Base-by-base conservation (phyloP, 2,113 vertebrate genomes). In the Corythaixoides concolor region DNA sequence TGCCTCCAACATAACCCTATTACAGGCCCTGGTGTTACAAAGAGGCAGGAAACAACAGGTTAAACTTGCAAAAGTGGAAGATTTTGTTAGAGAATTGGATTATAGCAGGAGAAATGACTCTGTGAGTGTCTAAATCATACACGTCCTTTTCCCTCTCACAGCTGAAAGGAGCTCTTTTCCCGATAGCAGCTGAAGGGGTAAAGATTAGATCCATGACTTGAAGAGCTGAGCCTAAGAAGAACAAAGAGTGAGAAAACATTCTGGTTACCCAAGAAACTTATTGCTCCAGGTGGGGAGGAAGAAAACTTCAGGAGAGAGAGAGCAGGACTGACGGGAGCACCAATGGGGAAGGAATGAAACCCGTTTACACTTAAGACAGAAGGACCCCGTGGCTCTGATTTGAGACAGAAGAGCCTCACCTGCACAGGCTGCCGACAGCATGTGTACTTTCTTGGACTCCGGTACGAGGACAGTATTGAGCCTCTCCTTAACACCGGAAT, bases 391-490 rank as follows among this genome's bases (percentile, higher is more conserved):
- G 27, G 55, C 45, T 84, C 75, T 72, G 24, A 50, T 73, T 56
- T 67, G 69, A 43, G 32, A 64, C n/a, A 74, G 39, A 76, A 85
- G 52, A 62, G n/a, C 26, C 93, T 96, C 81, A 98, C 97, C 97
- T 96, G 95, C 97, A 93, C 95, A 97, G 45, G 96, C 93, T 89
- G 97, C 97, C 50, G 97, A 97, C 18, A 97, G 55, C 78, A 97
- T 85, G 28, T 98, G 97, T 43, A 98, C 97, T 59, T 95, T 94
- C 93, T 97, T 97, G 53, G 97, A 97, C 75, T 98, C 97, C 0
- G 97, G 97, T 32, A 92, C 66, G 17, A 98, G 64, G 17, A 97
- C 74, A 68, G 69, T 66, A 88, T 97, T 98, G 74, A 97, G 96
- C 74, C 55, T 96, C 88, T 98, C 97, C 75, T 98, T 98, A 76